Percentiles rank a stretch among this genome's conserved stretches.
Conservation (phyloP, 2,113 vertebrate species). For the Leptobrachium ailaonicum region DNA sequence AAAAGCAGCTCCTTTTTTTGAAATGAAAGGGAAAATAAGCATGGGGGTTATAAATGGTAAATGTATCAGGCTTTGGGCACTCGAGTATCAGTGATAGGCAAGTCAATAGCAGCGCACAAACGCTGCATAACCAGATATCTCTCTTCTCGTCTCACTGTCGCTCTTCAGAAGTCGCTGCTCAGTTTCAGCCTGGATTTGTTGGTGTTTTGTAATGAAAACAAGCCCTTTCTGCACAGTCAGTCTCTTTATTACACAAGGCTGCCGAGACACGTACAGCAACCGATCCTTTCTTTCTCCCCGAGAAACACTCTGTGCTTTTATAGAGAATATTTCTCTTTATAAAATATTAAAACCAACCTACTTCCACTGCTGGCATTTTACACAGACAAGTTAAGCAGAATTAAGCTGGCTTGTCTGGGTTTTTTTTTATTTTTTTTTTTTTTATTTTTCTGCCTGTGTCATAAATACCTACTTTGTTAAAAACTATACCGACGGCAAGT, state of each 20-base stretch:
- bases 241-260: not conserved
- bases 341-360: conserved; percentile 39
- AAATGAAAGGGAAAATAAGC: too few species aligned
- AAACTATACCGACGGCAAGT: not conserved
- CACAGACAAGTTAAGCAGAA: conserved; percentile 31
- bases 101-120: too few species aligned
- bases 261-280: not conserved
- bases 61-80: too few species aligned
- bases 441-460: not conserved
- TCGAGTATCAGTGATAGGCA: too few species aligned
- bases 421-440: not conserved
- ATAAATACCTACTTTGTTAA: not conserved
- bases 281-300: not conserved
- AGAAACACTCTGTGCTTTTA: conserved; percentile 29
- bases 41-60: too few species aligned
- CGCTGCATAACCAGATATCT: not conserved
- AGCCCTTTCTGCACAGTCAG: not conserved
- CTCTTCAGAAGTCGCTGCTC: conserved; percentile 2
- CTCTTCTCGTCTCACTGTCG: conserved; percentile 2
- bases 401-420: conserved; percentile 6
- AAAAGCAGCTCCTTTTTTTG: too few species aligned
- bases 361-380: conserved; percentile 31
- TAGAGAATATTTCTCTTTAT: conserved; percentile 30
- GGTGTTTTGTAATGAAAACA: conserved; percentile 28
- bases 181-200: not conserved